Base-by-base conservation (phyloP, 2,888 invertebrate species). In the Synanthedon formicaeformis region DNA sequence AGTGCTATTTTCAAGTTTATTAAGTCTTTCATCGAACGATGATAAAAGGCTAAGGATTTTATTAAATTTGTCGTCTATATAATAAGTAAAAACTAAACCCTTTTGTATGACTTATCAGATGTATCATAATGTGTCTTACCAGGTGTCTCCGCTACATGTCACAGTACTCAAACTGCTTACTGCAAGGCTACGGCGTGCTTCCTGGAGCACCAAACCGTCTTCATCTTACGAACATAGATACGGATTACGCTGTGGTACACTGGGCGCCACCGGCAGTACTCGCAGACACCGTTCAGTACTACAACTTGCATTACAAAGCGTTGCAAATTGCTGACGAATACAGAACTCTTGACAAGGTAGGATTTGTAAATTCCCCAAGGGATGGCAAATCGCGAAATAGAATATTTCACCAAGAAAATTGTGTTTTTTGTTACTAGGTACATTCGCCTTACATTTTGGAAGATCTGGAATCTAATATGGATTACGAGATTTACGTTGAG, bases 151-250 rank as follows among this genome's bases (percentile, higher is more conserved):
- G 93, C 55, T 94, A 92, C 78, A 95, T 95, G 93, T 89, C 89
- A 5, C 92, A 93, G 48, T 94, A 94, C 81, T 92, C 92, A 48
- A 94, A 92, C 82, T 95, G 95, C 71, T 88, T 95, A 18, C 89
- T 95, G 58, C 93, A 94, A 80, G 94, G 95, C 13, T 95, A 95
- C 76, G 94, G 94, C 0, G 95, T 95, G 0, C 86, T 95, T 1
- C 93, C 95, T 0, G 92, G 93, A 34, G 88, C 92, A 0, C 95
- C 95, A 0, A 89, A 90, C 0, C 87, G 89, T 51, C 86, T 95
- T 2, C 91, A 91, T 62, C 90, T 94, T 5, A 91, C 92, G 41
- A 92, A 93, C 71, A 91, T 94, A 56, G 92, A 93, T 62, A 91
- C 92, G 0, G 92, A 91, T 70, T 95, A 92, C 76, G 93, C 93